A percentile compares a stretch with the other conserved stretches of the same genome.
phyloP scores from a whole-genome alignment of 2,888 invertebrate genomes.

The Bembecia ichneumoniformis region DNA sequence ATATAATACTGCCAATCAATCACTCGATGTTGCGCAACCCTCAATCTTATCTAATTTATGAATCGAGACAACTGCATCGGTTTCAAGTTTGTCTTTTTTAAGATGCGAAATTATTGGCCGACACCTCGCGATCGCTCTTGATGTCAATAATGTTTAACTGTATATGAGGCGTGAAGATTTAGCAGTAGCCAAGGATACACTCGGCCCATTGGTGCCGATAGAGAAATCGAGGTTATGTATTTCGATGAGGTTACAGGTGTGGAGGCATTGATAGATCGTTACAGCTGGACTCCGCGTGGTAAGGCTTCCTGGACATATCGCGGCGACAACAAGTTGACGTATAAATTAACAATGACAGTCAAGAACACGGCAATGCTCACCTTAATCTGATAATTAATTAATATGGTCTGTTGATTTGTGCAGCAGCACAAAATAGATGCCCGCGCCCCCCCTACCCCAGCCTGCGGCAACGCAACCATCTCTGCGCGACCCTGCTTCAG shows the following conservation, averaged over 20 bases:
- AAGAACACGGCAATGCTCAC: conserved; percentile 61
- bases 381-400: conserved; percentile 73
- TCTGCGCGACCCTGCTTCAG: conserved; percentile 53
- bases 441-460: conserved; percentile 28
- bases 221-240: background rate
- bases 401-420: conserved; percentile 69
- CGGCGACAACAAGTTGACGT: conserved; percentile 8
- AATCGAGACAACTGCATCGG: conserved; percentile 27
- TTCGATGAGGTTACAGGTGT: background rate
- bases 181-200: background rate
- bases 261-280: background rate
- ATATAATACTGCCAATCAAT: conserved; percentile 48
- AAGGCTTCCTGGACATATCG: conserved; percentile 3
- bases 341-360: conserved; percentile 28
- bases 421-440: conserved; percentile 59
- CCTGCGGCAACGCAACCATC: conserved; percentile 30
- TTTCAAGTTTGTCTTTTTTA: conserved; percentile 25
- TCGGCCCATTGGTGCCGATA: background rate
- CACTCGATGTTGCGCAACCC: conserved; percentile 43
- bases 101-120: conserved; percentile 25
- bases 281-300: conserved; percentile 3
- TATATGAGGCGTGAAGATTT: conserved; percentile 1
- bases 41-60: conserved; percentile 45
- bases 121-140: conserved; percentile 20
- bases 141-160: conserved; percentile 11